These are phyloP conservation scores for Vandiemenella viatica DNA, from an alignment of 2,888 invertebrate genomes.

Conservation along the genomic window DNA sequence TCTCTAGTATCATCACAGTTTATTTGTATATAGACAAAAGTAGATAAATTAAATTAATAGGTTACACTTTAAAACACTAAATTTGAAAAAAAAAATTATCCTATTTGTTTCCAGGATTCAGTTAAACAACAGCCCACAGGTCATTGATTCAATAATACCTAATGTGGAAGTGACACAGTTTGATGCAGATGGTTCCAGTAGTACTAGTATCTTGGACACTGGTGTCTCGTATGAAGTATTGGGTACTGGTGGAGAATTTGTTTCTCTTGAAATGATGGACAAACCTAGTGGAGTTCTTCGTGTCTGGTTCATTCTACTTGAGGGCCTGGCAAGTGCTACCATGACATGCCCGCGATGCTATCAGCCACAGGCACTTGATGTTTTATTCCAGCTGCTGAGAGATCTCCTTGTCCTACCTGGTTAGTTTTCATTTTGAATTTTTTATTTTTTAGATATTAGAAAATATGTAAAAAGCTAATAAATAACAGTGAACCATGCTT, in stretches of 20 bases:
- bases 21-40: too few relatives aligned
- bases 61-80: too few relatives aligned
- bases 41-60: too few relatives aligned
- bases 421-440: constrained; percentile 16
- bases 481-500: background rate
- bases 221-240: constrained; percentile 47
- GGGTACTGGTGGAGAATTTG: constrained; percentile 36
- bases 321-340: constrained; percentile 44
- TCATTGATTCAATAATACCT: constrained; percentile 74
- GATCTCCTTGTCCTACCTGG: constrained; percentile 60
- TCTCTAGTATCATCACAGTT: too few relatives aligned
- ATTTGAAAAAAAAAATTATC: too few relatives aligned
- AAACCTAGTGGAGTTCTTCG: constrained; percentile 70
- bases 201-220: constrained; percentile 42
- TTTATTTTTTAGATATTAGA: constrained; percentile 8
- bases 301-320: constrained; percentile 79
- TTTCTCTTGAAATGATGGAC: constrained; percentile 51
- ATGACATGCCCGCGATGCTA: constrained; percentile 56
- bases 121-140: constrained; percentile 25
- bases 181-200: constrained; percentile 38
- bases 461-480: background rate
- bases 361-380: constrained; percentile 77
- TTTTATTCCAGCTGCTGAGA: constrained; percentile 67
- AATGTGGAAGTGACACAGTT: constrained; percentile 56
- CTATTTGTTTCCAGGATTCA: constrained; percentile 27